Percentiles rank a stretch among this genome's conserved stretches.
These are phyloP conservation scores for Dendrolimus houi DNA, from an alignment of 2,888 invertebrate species.

Conservation along the genomic window DNA sequence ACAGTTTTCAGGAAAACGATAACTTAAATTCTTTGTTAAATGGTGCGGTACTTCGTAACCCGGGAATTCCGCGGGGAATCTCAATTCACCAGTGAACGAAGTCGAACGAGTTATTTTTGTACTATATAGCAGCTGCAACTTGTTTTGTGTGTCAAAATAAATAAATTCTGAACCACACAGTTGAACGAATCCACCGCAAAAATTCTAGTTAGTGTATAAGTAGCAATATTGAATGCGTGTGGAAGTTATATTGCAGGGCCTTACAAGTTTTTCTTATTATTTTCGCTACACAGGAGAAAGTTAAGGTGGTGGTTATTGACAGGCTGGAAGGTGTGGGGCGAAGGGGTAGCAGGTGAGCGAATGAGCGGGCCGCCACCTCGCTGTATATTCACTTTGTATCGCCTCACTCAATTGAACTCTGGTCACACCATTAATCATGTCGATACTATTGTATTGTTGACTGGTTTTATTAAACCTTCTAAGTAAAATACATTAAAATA, in stretches of 20 bases:
- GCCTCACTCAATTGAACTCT: conserved; percentile 34
- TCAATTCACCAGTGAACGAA: too few species aligned
- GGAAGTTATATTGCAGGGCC: conserved; percentile 46
- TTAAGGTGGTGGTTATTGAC: conserved; percentile 32
- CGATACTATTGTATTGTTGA: conserved; percentile 31
- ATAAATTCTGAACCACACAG: too few species aligned
- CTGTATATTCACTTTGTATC: conserved; percentile 28
- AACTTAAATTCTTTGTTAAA: too few species aligned
- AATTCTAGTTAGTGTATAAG: conserved; percentile 5
- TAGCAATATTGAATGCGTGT: conserved; percentile 20
- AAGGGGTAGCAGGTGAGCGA: conserved; percentile 4
- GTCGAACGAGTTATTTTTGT: too few species aligned
- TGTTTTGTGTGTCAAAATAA: too few species aligned
- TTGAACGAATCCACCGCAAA: background rate
- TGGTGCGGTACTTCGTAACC: too few species aligned
- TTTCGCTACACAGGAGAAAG: conserved; percentile 34
- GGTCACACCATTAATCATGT: conserved; percentile 42
- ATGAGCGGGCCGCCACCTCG: conserved; percentile 5
- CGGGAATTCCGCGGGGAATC: too few species aligned
- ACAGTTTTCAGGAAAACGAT: too few species aligned
- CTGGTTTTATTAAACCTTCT: conserved; percentile 21
- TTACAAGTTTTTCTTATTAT: conserved; percentile 45
- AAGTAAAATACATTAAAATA: background rate
- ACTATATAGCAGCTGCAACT: too few species aligned
- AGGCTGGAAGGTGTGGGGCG: conserved; percentile 13